Conservation (phyloP, 2,113 vertebrate species). For the Albula glossodonta region DNA sequence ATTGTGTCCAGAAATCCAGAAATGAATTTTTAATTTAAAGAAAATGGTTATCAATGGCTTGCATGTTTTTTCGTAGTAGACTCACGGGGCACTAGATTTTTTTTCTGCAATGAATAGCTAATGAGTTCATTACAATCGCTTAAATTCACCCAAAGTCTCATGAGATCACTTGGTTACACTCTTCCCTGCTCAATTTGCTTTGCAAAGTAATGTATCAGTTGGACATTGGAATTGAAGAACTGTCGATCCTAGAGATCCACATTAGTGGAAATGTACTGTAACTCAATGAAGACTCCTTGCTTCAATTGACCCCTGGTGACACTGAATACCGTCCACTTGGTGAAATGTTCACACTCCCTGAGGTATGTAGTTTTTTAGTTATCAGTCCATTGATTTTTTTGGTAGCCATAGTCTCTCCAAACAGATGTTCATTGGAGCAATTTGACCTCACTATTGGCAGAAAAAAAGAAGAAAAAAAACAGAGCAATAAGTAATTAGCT, state of each 20-base stretch:
- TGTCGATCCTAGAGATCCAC: neutral
- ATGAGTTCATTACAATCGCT: neutral
- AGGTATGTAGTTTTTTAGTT: slow-evolving; percentile 31
- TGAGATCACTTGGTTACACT: neutral
- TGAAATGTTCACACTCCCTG: neutral
- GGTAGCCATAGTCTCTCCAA: slow-evolving; percentile 40
- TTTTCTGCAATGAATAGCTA: neutral
- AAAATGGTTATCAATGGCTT: neutral
- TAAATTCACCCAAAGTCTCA: neutral
- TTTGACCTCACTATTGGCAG: slow-evolving; percentile 47
- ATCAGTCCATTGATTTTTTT: slow-evolving; percentile 63
- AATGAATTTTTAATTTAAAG: too few relatives aligned
- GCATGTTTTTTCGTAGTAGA: neutral
- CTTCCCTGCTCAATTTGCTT: neutral
- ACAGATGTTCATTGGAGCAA: slow-evolving; percentile 50
- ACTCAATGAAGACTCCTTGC: neutral
- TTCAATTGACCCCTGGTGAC: slow-evolving; percentile 4
- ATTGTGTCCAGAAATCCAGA: too few relatives aligned
- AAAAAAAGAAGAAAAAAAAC: slow-evolving; percentile 27
- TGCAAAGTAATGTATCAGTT: neutral
- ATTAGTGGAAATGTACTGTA: neutral
- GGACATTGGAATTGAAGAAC: neutral
- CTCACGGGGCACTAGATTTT: neutral
- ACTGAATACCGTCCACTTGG: neutral
- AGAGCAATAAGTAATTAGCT: slow-evolving; percentile 61